Base-by-base conservation (phyloP, 2,113 vertebrate genomes). In the Atractosteus spatula region DNA sequence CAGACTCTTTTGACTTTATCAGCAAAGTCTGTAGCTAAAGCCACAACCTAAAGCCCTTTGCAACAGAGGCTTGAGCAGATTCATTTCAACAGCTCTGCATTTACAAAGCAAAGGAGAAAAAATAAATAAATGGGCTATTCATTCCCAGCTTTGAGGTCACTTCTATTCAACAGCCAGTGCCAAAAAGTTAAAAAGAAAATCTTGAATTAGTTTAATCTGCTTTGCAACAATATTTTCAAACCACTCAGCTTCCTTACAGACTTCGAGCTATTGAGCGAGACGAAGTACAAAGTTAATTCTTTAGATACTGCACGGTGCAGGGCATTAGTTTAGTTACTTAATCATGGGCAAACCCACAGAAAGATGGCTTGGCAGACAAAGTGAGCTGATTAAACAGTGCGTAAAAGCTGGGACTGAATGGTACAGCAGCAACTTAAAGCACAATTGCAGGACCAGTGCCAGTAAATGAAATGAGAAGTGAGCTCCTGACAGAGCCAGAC, bases 321-420 rank as follows among this genome's bases (percentile, higher is more conserved):
- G 14, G 57, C 57, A 59, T 59, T 59, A 59, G 57, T 3, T 3
- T 59, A 16, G 57, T 59, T 59, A 59, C 57, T 59, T 59, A 59
- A 59, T 8, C 57, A 59, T 14, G n/a, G 57, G 57, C 12, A n/a
- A 59, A 7, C 57, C 57, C 57, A n/a, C 57, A n/a, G 57, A 59
- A 59, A 59, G 57, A 59, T 13, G 14, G 57, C 57, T 14, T 59
- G 57, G 57, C 57, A 59, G 2, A 14, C 12, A 59, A 13, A 14
- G 10, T 59, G 57, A 59, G 57, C 57, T 59, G 57, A 59, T 59
- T 59, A 59, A 59, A 59, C 57, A n/a, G 47, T 51, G 47, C 10
- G 47, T 51, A 51, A 51, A 51, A 59, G 57, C 57, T 59, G 57
- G 57, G 57, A 59, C 57, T 59, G 57, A 59, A 59, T 59, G 57